These are phyloP conservation scores for Leptinotarsa lineolata DNA, from an alignment of 1,140 invertebrate species.

Conservation along the genomic window DNA sequence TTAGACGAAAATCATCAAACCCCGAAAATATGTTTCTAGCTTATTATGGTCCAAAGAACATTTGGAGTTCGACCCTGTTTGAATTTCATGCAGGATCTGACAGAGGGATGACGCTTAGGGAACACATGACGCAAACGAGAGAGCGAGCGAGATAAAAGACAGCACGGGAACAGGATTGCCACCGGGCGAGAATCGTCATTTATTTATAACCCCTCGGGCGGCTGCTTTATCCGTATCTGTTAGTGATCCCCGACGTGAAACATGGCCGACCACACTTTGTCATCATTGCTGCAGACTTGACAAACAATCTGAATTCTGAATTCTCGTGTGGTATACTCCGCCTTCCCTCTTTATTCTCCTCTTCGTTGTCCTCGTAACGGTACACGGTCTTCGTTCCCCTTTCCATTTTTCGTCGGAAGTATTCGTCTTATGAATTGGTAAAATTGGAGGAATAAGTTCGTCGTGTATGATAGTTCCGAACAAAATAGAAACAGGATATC, in stretches of 20 bases:
- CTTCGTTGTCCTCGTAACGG: neutral
- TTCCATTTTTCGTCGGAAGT: neutral
- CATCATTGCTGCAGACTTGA: slow-evolving; percentile 27
- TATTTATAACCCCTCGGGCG: slow-evolving; percentile 29
- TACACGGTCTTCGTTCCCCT: no score
- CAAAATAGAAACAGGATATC: no score
- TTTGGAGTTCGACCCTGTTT: neutral
- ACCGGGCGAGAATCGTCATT: slow-evolving; percentile 24
- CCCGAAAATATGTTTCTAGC: no score
- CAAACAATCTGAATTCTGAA: slow-evolving; percentile 19
- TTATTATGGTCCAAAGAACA: no score
- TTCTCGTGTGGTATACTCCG: slow-evolving; percentile 13
- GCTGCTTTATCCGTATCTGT: slow-evolving; percentile 18
- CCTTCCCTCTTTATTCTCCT: slow-evolving; percentile 2
- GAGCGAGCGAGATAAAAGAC: slow-evolving; percentile 2
- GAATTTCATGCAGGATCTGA: neutral
- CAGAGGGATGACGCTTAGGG: neutral
- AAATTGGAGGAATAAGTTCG: neutral
- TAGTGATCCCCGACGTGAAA: slow-evolving; percentile 27
- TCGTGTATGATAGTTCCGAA: neutral
- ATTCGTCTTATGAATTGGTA: neutral
- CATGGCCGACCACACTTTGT: slow-evolving; percentile 30
- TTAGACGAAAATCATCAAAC: no score
- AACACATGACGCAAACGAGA: neutral
- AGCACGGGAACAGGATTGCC: slow-evolving; percentile 6